These are phyloP conservation scores for Heliconius ismenius DNA, from an alignment of 2,888 invertebrate species.

Conservation along the genomic window DNA sequence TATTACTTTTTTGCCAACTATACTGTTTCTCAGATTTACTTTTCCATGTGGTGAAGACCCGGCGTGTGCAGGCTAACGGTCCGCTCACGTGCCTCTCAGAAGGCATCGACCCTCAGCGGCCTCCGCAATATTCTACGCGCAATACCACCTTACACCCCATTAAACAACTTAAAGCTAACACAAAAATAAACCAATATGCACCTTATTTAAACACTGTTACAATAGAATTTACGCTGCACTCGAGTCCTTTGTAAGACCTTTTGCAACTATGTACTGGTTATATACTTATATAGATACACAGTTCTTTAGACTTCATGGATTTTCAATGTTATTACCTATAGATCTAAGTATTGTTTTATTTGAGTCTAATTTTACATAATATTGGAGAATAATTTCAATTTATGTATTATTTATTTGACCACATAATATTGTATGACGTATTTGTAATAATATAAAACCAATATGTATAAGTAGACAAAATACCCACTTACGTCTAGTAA, in stretches of 20 bases:
- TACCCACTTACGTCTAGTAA: background rate
- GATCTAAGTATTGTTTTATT: constrained; percentile 7
- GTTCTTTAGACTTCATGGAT: constrained; percentile 15
- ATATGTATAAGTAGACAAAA: background rate
- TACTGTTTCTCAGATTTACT: constrained; percentile 69
- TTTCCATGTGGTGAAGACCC: constrained; percentile 70
- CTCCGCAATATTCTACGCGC: constrained; percentile 78
- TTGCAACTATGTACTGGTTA: background rate
- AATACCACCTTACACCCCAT: constrained; percentile 52
- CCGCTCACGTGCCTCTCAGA: constrained; percentile 75
- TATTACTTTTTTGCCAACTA: constrained; percentile 53
- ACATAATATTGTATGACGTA: constrained; percentile 22
- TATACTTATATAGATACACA: constrained; percentile 30
- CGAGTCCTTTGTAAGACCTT: constrained; percentile 15
- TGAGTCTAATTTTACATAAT: constrained; percentile 4
- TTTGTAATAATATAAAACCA: background rate
- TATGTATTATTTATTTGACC: constrained; percentile 29
- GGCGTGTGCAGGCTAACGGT: constrained; percentile 76
- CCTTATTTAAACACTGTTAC: constrained; percentile 20
- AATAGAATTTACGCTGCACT: constrained; percentile 22
- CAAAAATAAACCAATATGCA: constrained; percentile 17
- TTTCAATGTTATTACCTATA: constrained; percentile 21
- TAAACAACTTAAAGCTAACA: constrained; percentile 42
- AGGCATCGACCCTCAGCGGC: constrained; percentile 80
- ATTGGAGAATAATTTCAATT: constrained; percentile 31